These are phyloP conservation scores for Andrena bucephala DNA, from an alignment of 2,888 invertebrate genomes.

Conservation along the genomic window DNA sequence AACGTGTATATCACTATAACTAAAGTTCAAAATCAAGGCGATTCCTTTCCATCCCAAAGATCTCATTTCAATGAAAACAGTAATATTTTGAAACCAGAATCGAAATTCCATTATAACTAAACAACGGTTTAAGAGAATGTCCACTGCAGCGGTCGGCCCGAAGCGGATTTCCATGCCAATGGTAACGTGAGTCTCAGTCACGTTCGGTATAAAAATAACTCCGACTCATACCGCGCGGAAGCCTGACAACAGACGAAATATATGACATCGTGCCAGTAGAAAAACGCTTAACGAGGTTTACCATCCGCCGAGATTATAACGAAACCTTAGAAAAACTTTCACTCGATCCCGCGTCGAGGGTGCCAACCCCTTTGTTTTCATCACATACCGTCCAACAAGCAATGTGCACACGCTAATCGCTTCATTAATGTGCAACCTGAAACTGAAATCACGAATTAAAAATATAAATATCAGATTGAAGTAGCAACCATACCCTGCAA, in stretches of 20 bases:
- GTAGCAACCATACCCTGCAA: no score
- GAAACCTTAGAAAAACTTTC: slow-evolving; percentile 44
- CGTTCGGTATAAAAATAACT: slow-evolving; percentile 30
- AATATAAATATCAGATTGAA: no score
- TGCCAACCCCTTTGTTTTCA: not conserved
- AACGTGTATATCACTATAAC: no score
- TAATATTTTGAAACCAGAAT: not conserved
- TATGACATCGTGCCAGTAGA: not conserved
- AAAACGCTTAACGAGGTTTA: slow-evolving; percentile 41
- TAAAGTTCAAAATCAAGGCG: not conserved
- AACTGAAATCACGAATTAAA: no score
- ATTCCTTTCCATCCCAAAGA: not conserved
- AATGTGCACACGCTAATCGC: not conserved
- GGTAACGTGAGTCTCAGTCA: not conserved
- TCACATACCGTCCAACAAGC: not conserved
- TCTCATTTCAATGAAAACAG: not conserved
- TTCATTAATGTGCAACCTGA: no score
- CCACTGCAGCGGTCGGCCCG: not conserved
- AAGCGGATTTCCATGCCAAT: slow-evolving; percentile 3
- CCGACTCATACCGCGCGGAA: slow-evolving; percentile 25
- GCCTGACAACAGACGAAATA: slow-evolving; percentile 22
- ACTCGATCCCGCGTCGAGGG: not conserved
- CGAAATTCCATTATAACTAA: not conserved
- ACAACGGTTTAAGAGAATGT: not conserved
- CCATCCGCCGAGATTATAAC: slow-evolving; percentile 36